Evolutionary conservation across 2,797 vertebrate species (phyloP), one percentile per base, ranked within the genome.

Genomic region (Lophotriccus pileatus): DNA sequence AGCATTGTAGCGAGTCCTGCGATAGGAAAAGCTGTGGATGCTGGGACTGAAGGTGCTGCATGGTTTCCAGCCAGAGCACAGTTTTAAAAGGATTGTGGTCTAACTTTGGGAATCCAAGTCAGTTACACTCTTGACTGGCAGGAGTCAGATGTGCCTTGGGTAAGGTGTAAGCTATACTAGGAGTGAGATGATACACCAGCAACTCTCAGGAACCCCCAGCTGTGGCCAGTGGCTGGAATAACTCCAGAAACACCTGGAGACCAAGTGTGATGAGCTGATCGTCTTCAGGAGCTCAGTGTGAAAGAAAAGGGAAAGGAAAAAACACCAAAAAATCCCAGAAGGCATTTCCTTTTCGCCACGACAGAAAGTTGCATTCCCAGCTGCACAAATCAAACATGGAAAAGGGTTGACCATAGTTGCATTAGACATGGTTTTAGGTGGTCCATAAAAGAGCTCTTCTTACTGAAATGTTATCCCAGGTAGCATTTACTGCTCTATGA

Each of bases 381-480:
- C 52, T 79, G 75, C 49, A 88, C 77, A 94, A 90, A 91, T 90
- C 87, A 84, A 80, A 79, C 44, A 43, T 1, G 2, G 77, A 70
- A 86, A 91, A 36, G 49, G 34, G 36, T 82, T 94, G 85, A 70
- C 93, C 93, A 63, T 21, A 9, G 78, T 80, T 84, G 56, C 55
- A 56, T 93, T 95, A 92, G 70, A 80, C 52, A 74, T 74, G 76
- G 77, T 90, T 95, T 96, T 77, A 94, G 94, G 87, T 92, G 83
- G 52, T 92, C 77, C 90, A 90, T 93, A 96, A 93, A 95, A 94
- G 74, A 87, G 86, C 68, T 94, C 55, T 77, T 92, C 80, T 84
- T 94, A 95, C 91, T n/a, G 88, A 93, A 96, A 95, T 93, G 95
- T 96, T 95, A 93, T 89, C 87, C 94, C 87, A 89, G 63, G 43